Percentiles rank a stretch among this genome's conserved stretches.
phyloP scores from a whole-genome alignment of 2,797 vertebrate genomes.

The Zenarchopterus dispar region DNA sequence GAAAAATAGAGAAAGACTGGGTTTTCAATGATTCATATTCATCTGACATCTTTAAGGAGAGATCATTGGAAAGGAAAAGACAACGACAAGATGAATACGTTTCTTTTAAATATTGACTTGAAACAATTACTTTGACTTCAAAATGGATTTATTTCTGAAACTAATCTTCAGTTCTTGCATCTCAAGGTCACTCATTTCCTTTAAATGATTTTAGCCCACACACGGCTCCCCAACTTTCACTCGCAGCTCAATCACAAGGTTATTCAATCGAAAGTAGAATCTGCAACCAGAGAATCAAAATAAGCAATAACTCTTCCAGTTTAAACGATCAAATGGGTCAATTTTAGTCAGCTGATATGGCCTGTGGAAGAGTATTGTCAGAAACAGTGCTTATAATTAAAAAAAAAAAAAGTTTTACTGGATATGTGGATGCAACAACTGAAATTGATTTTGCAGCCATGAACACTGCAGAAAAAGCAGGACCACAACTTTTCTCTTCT shows the following conservation, averaged over 20 bases:
- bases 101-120: constrained; percentile 17
- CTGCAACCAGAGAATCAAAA: neutral
- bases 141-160: neutral
- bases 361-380: neutral
- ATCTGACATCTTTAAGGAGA: constrained; percentile 13
- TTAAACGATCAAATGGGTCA: neutral
- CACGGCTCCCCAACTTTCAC: neutral
- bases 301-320: neutral
- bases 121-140: neutral
- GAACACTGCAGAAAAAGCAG: constrained; percentile 8
- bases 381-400: neutral
- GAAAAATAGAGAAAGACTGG: neutral
- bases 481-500: constrained; percentile 4
- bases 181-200: constrained; percentile 18
- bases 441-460: neutral
- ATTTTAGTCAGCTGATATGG: neutral
- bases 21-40: neutral
- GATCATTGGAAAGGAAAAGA: constrained; percentile 21
- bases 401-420: neutral
- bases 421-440: neutral
- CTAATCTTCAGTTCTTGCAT: constrained; percentile 12
- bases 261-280: constrained; percentile 7
- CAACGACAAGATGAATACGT: neutral
- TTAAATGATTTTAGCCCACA: constrained; percentile 18
- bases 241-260: constrained; percentile 27